These are phyloP conservation scores for Plotosus lineatus DNA, from an alignment of 2,113 vertebrate genomes.

Conservation along the genomic window DNA sequence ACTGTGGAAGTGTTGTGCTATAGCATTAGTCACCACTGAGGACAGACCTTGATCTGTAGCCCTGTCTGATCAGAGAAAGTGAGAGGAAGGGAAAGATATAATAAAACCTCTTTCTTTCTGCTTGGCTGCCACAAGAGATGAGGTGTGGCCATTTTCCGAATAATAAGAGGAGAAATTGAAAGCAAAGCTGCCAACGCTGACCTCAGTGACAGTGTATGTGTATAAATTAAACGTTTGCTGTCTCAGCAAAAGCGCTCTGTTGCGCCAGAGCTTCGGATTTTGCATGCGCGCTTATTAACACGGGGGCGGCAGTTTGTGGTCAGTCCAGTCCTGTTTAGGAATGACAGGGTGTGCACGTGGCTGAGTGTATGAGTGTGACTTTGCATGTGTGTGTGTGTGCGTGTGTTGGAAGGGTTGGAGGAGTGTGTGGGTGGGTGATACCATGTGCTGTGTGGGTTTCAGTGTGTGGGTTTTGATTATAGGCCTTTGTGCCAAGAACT, in stretches of 20 bases:
- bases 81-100: slow-evolving; percentile 1
- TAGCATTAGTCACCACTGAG: slow-evolving; percentile 47
- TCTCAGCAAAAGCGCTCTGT: slow-evolving; percentile 1
- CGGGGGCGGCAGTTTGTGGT: slow-evolving; percentile 41
- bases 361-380: slow-evolving; percentile 40
- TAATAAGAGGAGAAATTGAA: slow-evolving; percentile 37
- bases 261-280: not conserved
- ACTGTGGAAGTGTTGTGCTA: slow-evolving; percentile 49
- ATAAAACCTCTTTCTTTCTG: slow-evolving; percentile 30
- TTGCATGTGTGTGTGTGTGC: slow-evolving; percentile 37
- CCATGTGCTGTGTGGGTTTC: slow-evolving; percentile 56
- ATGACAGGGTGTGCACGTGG: slow-evolving; percentile 56
- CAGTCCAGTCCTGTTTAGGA: slow-evolving; percentile 46
- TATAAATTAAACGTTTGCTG: not conserved
- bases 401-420: slow-evolving; percentile 41
- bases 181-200: slow-evolving; percentile 4
- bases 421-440: slow-evolving; percentile 52
- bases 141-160: slow-evolving; percentile 13
- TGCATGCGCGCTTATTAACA: slow-evolving; percentile 17
- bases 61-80: slow-evolving; percentile 28
- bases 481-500: slow-evolving; percentile 54
- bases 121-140: not conserved
- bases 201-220: slow-evolving; percentile 4
- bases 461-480: slow-evolving; percentile 57
- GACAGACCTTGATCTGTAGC: slow-evolving; percentile 47